phyloP scores from a whole-genome alignment of 2,113 vertebrate species.

The Triplophysa tibetana region DNA sequence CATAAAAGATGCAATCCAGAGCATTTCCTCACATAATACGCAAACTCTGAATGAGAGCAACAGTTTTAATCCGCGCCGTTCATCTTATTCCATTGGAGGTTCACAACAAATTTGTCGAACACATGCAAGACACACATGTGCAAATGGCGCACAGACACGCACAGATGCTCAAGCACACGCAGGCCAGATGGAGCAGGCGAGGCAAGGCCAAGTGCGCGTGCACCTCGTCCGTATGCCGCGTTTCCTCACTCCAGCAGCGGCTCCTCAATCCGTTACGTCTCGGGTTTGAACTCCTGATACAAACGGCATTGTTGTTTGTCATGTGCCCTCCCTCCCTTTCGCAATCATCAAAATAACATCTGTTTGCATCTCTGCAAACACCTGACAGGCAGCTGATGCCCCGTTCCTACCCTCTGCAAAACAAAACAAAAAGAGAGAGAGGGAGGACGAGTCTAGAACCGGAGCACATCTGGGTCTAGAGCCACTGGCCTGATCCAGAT shows the following conservation, averaged over 20 bases:
- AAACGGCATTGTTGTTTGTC: slow-evolving; percentile 60
- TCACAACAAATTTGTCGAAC: slow-evolving; percentile 31
- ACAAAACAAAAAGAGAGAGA: slow-evolving; percentile 22
- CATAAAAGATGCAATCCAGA: too few relatives aligned
- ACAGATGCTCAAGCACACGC: slow-evolving; percentile 51
- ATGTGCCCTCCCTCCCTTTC: slow-evolving; percentile 32
- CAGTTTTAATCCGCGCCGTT: slow-evolving; percentile 21
- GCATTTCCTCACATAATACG: too few relatives aligned
- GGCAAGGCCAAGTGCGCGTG: slow-evolving; percentile 37
- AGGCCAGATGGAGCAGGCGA: slow-evolving; percentile 68
- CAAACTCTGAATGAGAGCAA: background rate
- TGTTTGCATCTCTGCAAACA: slow-evolving; percentile 72
- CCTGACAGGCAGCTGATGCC: slow-evolving; percentile 75
- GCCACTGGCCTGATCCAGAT: slow-evolving; percentile 57
- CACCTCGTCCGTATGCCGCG: slow-evolving; percentile 44
- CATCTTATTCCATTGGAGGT: slow-evolving; percentile 39
- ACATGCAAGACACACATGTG: slow-evolving; percentile 36
- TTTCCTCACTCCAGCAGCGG: slow-evolving; percentile 63
- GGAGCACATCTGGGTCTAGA: slow-evolving; percentile 60
- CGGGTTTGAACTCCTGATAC: slow-evolving; percentile 58
- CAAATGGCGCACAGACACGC: slow-evolving; percentile 46
- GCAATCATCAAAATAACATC: slow-evolving; percentile 78
- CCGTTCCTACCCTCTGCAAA: slow-evolving; percentile 39
- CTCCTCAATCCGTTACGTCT: slow-evolving; percentile 68
- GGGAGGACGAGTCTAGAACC: slow-evolving; percentile 40